phyloP scores from a whole-genome alignment of 2,888 invertebrate species.

The Acanthoscelides obtectus region DNA sequence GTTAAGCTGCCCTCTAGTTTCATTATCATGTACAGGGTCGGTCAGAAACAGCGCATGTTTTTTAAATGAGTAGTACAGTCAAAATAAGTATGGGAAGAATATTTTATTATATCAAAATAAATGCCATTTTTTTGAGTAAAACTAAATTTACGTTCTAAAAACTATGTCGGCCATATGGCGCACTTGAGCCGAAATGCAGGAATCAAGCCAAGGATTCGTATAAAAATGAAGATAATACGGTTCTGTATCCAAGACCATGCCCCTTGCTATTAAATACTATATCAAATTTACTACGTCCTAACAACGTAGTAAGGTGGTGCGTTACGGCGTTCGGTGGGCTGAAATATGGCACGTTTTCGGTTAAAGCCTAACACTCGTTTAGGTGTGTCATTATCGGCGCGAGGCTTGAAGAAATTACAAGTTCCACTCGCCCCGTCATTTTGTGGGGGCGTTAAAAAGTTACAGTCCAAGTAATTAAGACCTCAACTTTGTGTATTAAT shows the following conservation, averaged over 20 bases:
- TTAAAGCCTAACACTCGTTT: not conserved
- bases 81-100: too few species aligned
- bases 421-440: not conserved
- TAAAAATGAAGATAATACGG: not conserved
- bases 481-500: not conserved
- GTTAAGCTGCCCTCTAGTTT: too few species aligned
- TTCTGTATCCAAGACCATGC: not conserved
- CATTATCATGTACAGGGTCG: too few species aligned
- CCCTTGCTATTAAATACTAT: not conserved
- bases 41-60: too few species aligned
- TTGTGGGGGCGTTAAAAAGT: not conserved
- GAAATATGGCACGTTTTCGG: not conserved
- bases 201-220: too few species aligned
- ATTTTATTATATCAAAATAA: too few species aligned
- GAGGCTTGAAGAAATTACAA: not conserved
- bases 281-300: not conserved
- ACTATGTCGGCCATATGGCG: too few species aligned
- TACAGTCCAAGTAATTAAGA: not conserved
- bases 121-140: too few species aligned
- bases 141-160: too few species aligned
- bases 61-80: too few species aligned
- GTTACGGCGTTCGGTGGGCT: not conserved
- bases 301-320: not conserved
- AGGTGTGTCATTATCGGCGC: not conserved
- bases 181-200: too few species aligned